These are phyloP conservation scores for Notiomystis cincta DNA, from an alignment of 2,113 vertebrate genomes.

Conservation along the genomic window DNA sequence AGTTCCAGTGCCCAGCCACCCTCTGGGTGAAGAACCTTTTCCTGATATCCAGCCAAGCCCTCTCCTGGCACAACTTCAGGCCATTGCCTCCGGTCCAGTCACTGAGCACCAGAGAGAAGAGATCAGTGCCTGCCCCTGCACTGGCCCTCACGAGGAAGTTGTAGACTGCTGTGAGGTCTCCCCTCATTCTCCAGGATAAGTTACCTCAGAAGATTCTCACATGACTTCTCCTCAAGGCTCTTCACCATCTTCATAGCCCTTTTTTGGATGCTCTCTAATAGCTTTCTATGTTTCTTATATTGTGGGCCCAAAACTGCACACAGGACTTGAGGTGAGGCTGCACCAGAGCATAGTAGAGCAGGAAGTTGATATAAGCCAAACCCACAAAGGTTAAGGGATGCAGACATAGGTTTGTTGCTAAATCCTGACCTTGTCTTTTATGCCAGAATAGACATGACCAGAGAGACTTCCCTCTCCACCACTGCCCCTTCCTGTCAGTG, in stretches of 20 bases:
- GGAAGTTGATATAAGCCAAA: background rate
- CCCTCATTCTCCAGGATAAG: background rate
- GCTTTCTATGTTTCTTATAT: background rate
- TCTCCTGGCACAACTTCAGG: background rate
- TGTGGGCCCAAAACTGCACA: background rate
- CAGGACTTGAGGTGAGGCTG: background rate
- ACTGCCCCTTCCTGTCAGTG: background rate
- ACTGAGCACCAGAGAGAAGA: background rate
- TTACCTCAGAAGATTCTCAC: background rate
- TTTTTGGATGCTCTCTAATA: background rate
- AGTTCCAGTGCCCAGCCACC: background rate
- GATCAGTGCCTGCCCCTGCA: background rate
- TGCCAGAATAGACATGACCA: background rate
- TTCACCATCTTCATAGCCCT: background rate
- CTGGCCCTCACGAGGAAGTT: background rate
- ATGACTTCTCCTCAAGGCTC: background rate
- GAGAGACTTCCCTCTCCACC: background rate
- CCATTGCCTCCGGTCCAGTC: background rate
- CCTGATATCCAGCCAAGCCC: background rate
- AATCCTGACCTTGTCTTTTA: background rate
- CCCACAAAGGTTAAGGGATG: background rate
- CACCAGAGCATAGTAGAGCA: background rate
- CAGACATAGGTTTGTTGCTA: background rate
- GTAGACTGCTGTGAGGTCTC: background rate
- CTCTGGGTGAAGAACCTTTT: background rate